phyloP scores from a whole-genome alignment of 2,113 vertebrate genomes.

The Acinonyx jubatus region DNA sequence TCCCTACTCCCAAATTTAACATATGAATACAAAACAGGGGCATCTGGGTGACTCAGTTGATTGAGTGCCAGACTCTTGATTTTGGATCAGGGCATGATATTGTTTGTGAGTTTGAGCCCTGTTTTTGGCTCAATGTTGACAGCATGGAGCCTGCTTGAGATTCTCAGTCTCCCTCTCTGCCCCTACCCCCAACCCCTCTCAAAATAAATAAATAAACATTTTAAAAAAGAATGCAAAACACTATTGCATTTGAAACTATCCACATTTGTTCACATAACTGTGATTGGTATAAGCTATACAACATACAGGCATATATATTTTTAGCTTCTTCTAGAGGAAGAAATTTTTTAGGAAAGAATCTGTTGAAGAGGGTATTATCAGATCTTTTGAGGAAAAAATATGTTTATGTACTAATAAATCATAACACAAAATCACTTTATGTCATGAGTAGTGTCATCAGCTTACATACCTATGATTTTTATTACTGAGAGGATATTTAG shows the following conservation, averaged over 20 bases:
- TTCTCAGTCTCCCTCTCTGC: no score
- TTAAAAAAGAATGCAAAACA: background rate
- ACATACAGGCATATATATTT: background rate
- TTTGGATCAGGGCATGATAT: no score
- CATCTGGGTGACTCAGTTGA: no score
- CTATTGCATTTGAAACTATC: background rate
- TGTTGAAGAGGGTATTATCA: background rate
- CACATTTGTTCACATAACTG: background rate
- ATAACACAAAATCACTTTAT: background rate
- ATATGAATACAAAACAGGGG: background rate
- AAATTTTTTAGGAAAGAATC: background rate
- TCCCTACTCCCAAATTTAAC: background rate
- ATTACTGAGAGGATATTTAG: background rate
- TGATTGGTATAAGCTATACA: background rate
- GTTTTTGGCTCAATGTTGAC: no score
- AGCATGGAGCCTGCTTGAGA: no score
- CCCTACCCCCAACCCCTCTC: no score
- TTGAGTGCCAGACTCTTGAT: no score
- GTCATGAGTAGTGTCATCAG: background rate
- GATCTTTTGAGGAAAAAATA: background rate
- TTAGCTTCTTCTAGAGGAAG: background rate
- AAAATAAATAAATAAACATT: no score
- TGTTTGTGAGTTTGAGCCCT: no score
- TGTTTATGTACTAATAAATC: background rate
- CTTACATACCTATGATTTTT: background rate